Conservation (phyloP, 2,113 vertebrate species). For the Propithecus coquereli region DNA sequence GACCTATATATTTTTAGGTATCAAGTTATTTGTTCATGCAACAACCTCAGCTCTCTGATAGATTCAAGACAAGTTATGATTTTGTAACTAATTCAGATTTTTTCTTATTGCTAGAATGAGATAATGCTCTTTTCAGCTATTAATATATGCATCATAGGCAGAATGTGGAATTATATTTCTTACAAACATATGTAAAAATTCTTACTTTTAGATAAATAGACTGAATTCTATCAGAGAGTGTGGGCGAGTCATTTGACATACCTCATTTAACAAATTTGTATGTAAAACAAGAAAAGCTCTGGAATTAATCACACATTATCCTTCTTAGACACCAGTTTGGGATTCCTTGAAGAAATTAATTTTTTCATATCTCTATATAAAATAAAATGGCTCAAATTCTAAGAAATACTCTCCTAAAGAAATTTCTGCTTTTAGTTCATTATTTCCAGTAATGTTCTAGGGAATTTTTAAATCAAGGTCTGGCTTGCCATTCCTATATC, state of each 20-base stretch:
- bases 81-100: not conserved
- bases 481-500: not conserved
- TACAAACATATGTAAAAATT: too few species aligned
- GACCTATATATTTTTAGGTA: not conserved
- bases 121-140: too few species aligned
- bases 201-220: too few species aligned
- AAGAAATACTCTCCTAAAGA: not conserved
- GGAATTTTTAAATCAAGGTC: not conserved
- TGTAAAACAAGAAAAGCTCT: not conserved
- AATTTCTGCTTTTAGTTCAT: not conserved
- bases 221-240: too few species aligned
- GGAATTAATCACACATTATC: not conserved
- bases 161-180: too few species aligned
- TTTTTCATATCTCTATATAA: not conserved
- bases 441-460: not conserved
- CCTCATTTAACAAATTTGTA: not conserved
- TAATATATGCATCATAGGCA: too few species aligned
- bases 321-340: not conserved
- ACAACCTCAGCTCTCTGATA: not conserved
- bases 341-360: not conserved
- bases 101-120: too few species aligned
- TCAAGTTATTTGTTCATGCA: not conserved
- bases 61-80: not conserved
- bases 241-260: too few species aligned
- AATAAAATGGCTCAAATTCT: not conserved